Conservation (phyloP, 2,888 invertebrate genomes). For the Ryuthela nishihirai region DNA sequence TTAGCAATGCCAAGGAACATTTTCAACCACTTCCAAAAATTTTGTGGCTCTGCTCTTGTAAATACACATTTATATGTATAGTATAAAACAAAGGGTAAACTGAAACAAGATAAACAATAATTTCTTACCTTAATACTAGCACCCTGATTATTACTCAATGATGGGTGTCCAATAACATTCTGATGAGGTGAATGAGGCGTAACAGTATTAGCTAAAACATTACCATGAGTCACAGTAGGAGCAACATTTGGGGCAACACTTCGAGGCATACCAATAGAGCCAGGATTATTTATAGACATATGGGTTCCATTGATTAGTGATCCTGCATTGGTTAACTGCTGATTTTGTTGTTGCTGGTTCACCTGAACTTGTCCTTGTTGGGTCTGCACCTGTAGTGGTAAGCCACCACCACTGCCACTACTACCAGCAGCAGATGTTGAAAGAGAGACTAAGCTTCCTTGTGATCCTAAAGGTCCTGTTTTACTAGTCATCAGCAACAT, state of each 20-base stretch:
- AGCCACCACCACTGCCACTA: constrained; percentile 2
- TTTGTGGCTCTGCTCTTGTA: too few relatives aligned
- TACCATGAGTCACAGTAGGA: constrained; percentile 32
- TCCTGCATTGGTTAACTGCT: constrained; percentile 30
- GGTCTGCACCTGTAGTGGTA: constrained; percentile 20
- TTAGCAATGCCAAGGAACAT: background rate
- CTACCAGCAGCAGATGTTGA: constrained; percentile 25
- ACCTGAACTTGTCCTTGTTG: constrained; percentile 18
- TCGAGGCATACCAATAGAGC: constrained; percentile 24
- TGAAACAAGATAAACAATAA: too few relatives aligned
- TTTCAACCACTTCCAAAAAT: background rate
- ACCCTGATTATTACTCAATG: constrained; percentile 35
- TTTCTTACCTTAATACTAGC: constrained; percentile 40
- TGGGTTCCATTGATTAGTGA: constrained; percentile 49
- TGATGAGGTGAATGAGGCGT: constrained; percentile 41
- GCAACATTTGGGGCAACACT: constrained; percentile 24
- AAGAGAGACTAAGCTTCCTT: constrained; percentile 29
- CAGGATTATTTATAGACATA: constrained; percentile 34
- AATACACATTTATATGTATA: too few relatives aligned
- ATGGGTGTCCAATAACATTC: constrained; percentile 40
- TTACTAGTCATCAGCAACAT: constrained; percentile 29
- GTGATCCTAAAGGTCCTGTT: constrained; percentile 28
- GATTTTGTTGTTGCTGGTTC: constrained; percentile 25
- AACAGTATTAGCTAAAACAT: constrained; percentile 30
- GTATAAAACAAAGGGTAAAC: too few relatives aligned